Evolutionary conservation across 2,797 vertebrate species (phyloP).

Genomic region (Pseudopleuronectes americanus): DNA sequence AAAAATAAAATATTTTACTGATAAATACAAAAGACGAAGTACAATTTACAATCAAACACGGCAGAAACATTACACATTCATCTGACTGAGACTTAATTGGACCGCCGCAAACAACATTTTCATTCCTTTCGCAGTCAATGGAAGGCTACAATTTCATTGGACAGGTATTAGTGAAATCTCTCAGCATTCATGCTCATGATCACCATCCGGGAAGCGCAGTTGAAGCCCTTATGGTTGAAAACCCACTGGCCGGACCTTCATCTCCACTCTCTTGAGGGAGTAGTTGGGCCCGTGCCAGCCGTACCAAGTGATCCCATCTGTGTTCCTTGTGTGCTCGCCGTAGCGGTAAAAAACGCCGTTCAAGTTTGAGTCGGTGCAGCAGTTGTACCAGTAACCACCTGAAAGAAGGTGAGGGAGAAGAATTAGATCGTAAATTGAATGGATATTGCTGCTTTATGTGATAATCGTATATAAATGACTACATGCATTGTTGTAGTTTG

Average conservation of each 20-base stretch:
- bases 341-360: conserved; percentile 93
- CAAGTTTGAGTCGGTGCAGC: conserved; percentile 98
- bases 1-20: conserved; percentile 80
- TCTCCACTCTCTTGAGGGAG: conserved; percentile 94
- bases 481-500: background rate
- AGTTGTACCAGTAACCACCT: conserved; percentile 99
- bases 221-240: conserved; percentile 85
- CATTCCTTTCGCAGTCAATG: conserved; percentile 50
- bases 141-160: conserved; percentile 52
- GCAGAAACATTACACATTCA: conserved; percentile 75
- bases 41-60: conserved; percentile 85
- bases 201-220: conserved; percentile 41
- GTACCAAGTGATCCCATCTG: conserved; percentile 97
- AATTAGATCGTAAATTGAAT: conserved; percentile 6
- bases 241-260: conserved; percentile 94
- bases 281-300: conserved; percentile 96
- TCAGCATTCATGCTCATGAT: conserved; percentile 47
- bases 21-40: conserved; percentile 84
- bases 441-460: background rate
- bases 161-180: conserved; percentile 57
- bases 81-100: conserved; percentile 62
- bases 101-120: conserved; percentile 60
- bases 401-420: conserved; percentile 12
- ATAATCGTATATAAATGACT: background rate
- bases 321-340: conserved; percentile 88